Base-by-base conservation (phyloP, 2,797 vertebrate genomes). In the Microchirus variegatus region DNA sequence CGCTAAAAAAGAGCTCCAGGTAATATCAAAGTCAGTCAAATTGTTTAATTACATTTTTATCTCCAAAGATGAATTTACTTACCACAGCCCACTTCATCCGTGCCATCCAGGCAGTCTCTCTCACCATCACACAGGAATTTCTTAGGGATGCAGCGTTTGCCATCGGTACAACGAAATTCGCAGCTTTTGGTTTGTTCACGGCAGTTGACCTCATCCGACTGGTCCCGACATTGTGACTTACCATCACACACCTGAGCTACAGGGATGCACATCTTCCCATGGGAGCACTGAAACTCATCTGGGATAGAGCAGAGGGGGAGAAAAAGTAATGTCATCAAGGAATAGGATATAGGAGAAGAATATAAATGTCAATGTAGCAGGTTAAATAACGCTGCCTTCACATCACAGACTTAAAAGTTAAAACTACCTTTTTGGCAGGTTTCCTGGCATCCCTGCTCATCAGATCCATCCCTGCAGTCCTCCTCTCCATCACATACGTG, bases 91-190 rank as follows among this genome's bases (percentile, higher is more conserved):
- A 73, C 41, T 68, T 98, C 96, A 0, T 98, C 97, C 0, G 89
- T 36, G 0, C 78, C 87, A 54, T 98, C 83, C 6, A 44, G 19
- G 51, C 96, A 98, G 89, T 98, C 96, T 0, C 37, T 75, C 3
- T 94, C 92, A 5, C 96, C 94, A 0, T 97, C 96, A 3, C 97
- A 98, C 3, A 94, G 51, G 85, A 95, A 95, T 35, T 82, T 93
- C 31, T 89, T 69, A 0, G 96, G 95, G 49, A 97, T 44, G 17
- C 96, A 98, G 52, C 89, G 95, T 0, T 72, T 83, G 26, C 79
- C 72, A 4, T 91, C 55, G 0, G 93, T 87, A 4, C 96, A 99
- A 9, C 10, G 92, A 51, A 93, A 77, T 56, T 93, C 89, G 0
- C 96, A 98, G 11, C 88, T 88, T 15, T 82, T 87, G 0, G 81